Conservation (phyloP, 2,888 invertebrate genomes). For the Scaeva pyrastri region DNA sequence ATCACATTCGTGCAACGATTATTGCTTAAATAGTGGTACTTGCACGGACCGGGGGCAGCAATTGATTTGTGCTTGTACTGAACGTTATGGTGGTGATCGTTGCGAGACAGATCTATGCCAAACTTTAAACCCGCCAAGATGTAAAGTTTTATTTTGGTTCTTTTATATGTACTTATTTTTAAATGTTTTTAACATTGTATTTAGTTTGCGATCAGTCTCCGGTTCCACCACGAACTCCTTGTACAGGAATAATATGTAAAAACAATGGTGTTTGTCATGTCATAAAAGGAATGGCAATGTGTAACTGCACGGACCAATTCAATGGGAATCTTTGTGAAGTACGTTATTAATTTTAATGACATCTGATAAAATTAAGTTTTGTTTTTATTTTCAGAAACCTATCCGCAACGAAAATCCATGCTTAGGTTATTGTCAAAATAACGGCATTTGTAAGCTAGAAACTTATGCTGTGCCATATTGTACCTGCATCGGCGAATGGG, state of each 20-base stretch:
- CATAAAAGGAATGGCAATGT: constrained; percentile 84
- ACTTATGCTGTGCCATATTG: constrained; percentile 85
- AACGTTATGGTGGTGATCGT: constrained; percentile 81
- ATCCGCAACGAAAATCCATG: constrained; percentile 88
- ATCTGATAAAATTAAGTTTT: constrained; percentile 2
- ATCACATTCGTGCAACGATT: constrained; percentile 84
- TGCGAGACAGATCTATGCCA: constrained; percentile 86
- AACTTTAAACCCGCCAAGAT: constrained; percentile 81
- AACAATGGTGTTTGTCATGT: constrained; percentile 86
- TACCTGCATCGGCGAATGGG: constrained; percentile 86
- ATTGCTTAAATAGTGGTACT: constrained; percentile 86
- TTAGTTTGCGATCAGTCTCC: constrained; percentile 80
- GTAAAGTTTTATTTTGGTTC: constrained; percentile 76
- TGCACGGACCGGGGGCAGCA: constrained; percentile 80
- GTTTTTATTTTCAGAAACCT: constrained; percentile 81
- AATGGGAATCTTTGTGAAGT: constrained; percentile 86
- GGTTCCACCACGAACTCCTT: constrained; percentile 81
- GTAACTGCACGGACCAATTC: constrained; percentile 86
- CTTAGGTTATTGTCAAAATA: constrained; percentile 85
- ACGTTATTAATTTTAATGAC: background rate
- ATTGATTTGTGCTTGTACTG: constrained; percentile 81
- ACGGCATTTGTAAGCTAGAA: constrained; percentile 86
- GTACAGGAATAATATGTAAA: constrained; percentile 84
- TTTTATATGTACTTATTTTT: background rate
- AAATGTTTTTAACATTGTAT: background rate